Conservation (phyloP, 2,113 vertebrate genomes). For the Scortum barcoo region DNA sequence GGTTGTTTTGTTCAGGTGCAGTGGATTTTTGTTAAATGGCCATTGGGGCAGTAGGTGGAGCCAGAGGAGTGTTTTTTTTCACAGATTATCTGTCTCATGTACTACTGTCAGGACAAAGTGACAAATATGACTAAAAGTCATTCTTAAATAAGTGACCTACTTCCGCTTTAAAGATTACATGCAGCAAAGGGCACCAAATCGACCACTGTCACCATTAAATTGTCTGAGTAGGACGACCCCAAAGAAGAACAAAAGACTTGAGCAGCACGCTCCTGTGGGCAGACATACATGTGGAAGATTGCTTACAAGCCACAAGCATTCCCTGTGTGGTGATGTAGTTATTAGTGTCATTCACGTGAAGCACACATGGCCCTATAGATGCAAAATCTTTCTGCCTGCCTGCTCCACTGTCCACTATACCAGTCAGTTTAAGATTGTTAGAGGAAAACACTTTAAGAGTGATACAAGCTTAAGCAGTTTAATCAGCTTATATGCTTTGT, state of each 20-base stretch:
- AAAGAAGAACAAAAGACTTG: background rate
- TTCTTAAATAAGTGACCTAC: too few species aligned
- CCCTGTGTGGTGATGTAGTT: background rate
- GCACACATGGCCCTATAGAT: background rate
- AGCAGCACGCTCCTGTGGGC: background rate
- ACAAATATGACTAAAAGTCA: too few species aligned
- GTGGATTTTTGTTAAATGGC: too few species aligned
- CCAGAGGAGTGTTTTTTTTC: too few species aligned
- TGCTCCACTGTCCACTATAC: background rate
- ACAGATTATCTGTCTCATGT: too few species aligned
- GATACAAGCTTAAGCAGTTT: too few species aligned
- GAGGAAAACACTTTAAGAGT: background rate
- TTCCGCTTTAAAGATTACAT: too few species aligned
- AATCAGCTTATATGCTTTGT: background rate
- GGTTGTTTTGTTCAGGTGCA: too few species aligned
- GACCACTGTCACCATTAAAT: background rate
- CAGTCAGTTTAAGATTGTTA: background rate
- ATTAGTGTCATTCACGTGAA: background rate
- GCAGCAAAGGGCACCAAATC: background rate
- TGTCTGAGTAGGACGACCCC: background rate
- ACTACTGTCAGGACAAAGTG: too few species aligned
- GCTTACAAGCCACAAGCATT: background rate
- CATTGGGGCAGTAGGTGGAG: too few species aligned
- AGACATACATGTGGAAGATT: background rate
- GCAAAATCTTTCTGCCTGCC: background rate